Base-by-base conservation (phyloP, 2,888 invertebrate genomes). In the Scaptomyza parva region DNA sequence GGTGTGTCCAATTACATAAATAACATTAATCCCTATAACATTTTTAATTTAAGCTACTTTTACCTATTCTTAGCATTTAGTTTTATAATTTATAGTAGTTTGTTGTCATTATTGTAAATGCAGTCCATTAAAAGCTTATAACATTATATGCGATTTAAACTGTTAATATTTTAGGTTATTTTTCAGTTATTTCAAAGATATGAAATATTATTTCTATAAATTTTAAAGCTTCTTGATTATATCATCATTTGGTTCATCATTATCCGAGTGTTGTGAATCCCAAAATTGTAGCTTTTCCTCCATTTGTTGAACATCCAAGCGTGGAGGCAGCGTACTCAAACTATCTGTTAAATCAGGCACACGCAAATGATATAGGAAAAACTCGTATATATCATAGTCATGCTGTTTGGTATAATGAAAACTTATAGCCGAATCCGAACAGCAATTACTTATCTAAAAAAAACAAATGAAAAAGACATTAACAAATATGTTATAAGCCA, bases 341-440 rank as follows among this genome's bases (percentile, higher is more conserved):
- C 28, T 1, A 26, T 61, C 26, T 47, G 59, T 35, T 7, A 22
- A 18, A 0, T 76, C 72, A 9, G 60, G 18, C 18, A 86, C 55
- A 6, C 44, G 47, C 3, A 85, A 9, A 1, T 70, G 57, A 20
- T 99, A 99, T 77, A 99, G 95, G 52, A 98, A 92, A 91, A 98
- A 99, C 88, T 99, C 98, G 53, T 98, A 91, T 12, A 97, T 96
- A 90, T 98, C 98, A 96, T 99, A 98, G 91, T 96, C 94, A 85
- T 97, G 95, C 0, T 98, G 97, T 17, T 94, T 93, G 0, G 98
- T 96, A 92, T 99, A 99, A 92, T 99, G 99, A 92, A 99, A 99
- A 1, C 98, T 97, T 8, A 99, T 94, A 0, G 98, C 97, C 90
- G 96, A 96, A 89, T 98, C 97, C 0, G 97, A 97, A 89, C 98